Base-by-base conservation (phyloP, 2,888 invertebrate genomes). In the Pinctada fucata region DNA sequence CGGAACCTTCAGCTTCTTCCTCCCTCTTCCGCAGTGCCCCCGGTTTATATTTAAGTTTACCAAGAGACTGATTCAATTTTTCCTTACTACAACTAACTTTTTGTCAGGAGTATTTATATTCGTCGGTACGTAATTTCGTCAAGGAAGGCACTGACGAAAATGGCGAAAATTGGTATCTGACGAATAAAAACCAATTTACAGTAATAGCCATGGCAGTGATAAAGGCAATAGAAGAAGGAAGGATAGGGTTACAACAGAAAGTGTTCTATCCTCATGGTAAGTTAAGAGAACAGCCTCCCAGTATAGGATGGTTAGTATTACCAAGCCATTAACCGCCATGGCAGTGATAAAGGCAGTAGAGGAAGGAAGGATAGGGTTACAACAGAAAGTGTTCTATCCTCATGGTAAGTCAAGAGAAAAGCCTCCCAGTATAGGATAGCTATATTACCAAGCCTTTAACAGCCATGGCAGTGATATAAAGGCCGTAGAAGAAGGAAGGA, bases 281-380 rank as follows among this genome's bases (percentile, higher is more conserved):
- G 49, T 13, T 10, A 52, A 10, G 5, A 52, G 5, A 8, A 52
- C 58, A 58, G 0, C 83, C 2, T 86, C 88, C 3, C 74, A 83
- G 63, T 88, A 89, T 78, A 87, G 90, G 8, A 85, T 90, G 48
- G 90, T 90, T 75, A 90, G 90, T 79, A 87, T 91, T 64, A 89
- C 89, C 74, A 91, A 91, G 78, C 79, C 87, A 10, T 66, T 91
- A 48, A 91, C 91, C 52, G 89, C 90, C 45, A 83, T 88, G 31
- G 87, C 84, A 67, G 79, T 89, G 10, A 68, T 91, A 79, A 81
- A 80, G n/a, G 58, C 58, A 10, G 13, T 58, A 58, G 58, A 10
- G 1, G 58, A 58, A 58, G 58, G 58, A 58, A 58, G 80, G n/a
- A 63, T 90, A 5, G 71, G 79, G 8, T 83, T 89, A 3, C 79